Evolutionary conservation across 2,888 invertebrate genomes (phyloP), one percentile per base, ranked within the genome.

Genomic region (Stenodema calcarata): DNA sequence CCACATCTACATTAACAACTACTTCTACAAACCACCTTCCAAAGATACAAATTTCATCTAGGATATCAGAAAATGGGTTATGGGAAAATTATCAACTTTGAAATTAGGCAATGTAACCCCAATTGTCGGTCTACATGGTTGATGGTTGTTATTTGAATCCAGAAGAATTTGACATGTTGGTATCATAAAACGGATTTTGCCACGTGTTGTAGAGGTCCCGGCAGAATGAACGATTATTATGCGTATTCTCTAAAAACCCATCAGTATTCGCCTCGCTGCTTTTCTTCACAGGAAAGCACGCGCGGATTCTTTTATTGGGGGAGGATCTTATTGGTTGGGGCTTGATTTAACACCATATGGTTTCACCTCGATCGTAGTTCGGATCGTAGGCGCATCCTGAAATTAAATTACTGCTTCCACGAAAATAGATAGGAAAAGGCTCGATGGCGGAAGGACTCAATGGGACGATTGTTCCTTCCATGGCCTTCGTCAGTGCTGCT

Each of bases 201-300:
- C 35, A 2, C 35, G 2, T 35, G 35, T 35, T 35, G 35, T 35
- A 4, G 35, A 35, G 35, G 35, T 7, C 7, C 35, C 35, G 35
- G 23, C 62, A 9, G 7, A 11, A 12, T 62, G 23, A 18, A 62
- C 23, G 23, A 62, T 18, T 18, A 54, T 27, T 62, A 18, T 62
- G 27, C 62, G 23, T 23, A 23, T 62, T 62, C 62, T 18, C 23
- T 23, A 62, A 62, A 54, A n/a, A 54, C 54, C n/a, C 6, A 73
- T 73, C 41, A 73, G 73, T 73, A 73, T 73, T 73, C 73, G 73
- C 41, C 35, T 73, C 73, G 41, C 30, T n/a, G 41, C 35, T 18
- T 41, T 41, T 73, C 30, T 35, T 30, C 30, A 73, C 73, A 73
- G 73, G 73, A 73, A 73, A 73, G 73, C 73, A 73, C 73, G 73